Base-by-base conservation (phyloP, 92 coral and sea anemone species). In the Heteractis magnifica region DNA sequence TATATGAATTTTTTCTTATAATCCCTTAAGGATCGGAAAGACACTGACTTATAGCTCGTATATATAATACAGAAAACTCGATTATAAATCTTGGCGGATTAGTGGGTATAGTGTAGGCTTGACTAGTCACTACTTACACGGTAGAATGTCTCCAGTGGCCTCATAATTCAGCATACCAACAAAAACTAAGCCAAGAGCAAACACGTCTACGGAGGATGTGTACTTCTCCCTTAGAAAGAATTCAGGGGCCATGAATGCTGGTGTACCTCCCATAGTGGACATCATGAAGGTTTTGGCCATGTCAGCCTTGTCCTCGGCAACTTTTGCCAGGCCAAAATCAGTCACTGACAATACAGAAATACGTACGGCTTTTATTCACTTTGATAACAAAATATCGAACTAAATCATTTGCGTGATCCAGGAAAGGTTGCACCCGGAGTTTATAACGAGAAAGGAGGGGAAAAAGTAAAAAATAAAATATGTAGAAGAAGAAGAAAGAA, bases 201-300 rank as follows among this genome's bases (percentile, higher is more conserved):
- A 68, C 73, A 68, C 73, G 26, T 68, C 73, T 7, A 68, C 73
- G 26, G 73, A 68, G 12, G 73, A 68, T 20, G 73, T 68, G 49
- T 68, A 68, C 49, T 26, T 20, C 73, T 68, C 8, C 49, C 71
- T 56, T 12, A 64, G 6, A 49, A 75, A 23, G 51, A 85, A 79
- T 79, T 88, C 91, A 26, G 91, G 88, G 65, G 91, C 88, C 91
- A 88, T 88, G 74, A 78, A 88, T 51, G 82, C 79, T 6, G 90
- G 90, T 19, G 91, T 79, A 1, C 91, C 86, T 44, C 88, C 73
- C 23, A 68, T 9, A 13, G 73, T 68, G 6, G 73, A 68, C 73
- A 68, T 68, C 73, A 68, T 8, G 15, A 7, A 68, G 12, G 73
- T 68, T 26, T 26, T 68, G 2, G 49, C 73, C 49, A 68, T 23